Evolutionary conservation across 2,113 vertebrate species (phyloP).

Genomic region (Monarcha castaneiventris): DNA sequence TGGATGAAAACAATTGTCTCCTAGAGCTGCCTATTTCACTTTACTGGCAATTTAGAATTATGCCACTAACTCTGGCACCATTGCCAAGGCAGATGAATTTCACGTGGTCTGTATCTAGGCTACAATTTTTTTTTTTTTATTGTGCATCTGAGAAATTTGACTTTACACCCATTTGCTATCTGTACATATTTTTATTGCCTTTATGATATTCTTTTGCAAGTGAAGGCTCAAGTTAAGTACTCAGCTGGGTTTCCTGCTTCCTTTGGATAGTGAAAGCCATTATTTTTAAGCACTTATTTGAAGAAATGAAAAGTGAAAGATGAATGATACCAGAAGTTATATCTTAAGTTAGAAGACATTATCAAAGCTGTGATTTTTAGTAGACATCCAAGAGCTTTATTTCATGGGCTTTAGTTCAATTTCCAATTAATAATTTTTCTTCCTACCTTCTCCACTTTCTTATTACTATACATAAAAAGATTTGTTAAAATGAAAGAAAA

Average conservation of each 20-base stretch:
- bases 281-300: conserved; percentile 52
- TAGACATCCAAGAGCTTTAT: conserved; percentile 15
- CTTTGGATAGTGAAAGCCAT: conserved; percentile 16
- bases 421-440: conserved; percentile 38
- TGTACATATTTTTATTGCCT: conserved; percentile 1
- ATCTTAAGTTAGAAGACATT: conserved; percentile 34
- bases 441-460: background rate
- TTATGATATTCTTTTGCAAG: conserved; percentile 22
- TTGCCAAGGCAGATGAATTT: background rate
- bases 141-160: background rate
- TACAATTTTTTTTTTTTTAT: background rate
- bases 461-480: background rate
- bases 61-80: background rate
- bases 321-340: conserved; percentile 30
- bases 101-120: background rate
- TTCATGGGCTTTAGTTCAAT: conserved; percentile 7
- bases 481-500: conserved; percentile 1
- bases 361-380: conserved; percentile 47
- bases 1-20: conserved; percentile 26
- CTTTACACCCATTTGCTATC: conserved; percentile 7
- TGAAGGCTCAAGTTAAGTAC: conserved; percentile 9
- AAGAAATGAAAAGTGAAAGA: conserved; percentile 42
- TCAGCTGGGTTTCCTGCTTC: conserved; percentile 8
- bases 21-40: conserved; percentile 14
- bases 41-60: background rate